phyloP scores from a whole-genome alignment of 2,797 vertebrate species.

The Phaenicophaeus curvirostris region DNA sequence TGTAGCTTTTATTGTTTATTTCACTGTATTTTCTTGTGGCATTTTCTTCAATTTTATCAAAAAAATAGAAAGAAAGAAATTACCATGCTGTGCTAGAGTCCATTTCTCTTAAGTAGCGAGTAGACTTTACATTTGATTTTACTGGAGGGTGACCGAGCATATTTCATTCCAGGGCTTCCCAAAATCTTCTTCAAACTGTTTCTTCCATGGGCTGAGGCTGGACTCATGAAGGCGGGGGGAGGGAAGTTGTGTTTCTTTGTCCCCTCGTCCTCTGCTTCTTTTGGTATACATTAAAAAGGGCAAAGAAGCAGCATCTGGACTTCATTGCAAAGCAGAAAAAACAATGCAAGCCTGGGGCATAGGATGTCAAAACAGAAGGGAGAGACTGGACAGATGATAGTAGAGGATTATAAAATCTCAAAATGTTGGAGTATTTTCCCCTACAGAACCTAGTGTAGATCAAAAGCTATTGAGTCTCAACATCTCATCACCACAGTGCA shows the following conservation, averaged over 20 bases:
- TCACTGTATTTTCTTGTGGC: background rate
- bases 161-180: background rate
- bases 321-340: background rate
- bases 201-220: background rate
- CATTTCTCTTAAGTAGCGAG: background rate
- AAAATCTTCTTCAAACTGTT: background rate
- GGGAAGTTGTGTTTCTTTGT: background rate
- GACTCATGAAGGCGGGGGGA: background rate
- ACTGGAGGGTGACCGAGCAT: accelerated
- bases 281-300: background rate
- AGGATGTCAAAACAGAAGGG: background rate
- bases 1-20: background rate
- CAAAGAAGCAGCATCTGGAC: background rate
- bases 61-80: background rate
- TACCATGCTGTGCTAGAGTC: background rate
- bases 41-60: background rate
- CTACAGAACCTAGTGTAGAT: background rate
- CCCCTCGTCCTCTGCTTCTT: accelerated
- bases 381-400: background rate
- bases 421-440: background rate
- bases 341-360: background rate
- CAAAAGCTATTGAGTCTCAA: background rate
- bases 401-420: background rate
- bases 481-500: background rate
- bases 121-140: background rate